These are phyloP conservation scores for Pelecanus crispus DNA, from an alignment of 2,113 vertebrate species.

Conservation along the genomic window DNA sequence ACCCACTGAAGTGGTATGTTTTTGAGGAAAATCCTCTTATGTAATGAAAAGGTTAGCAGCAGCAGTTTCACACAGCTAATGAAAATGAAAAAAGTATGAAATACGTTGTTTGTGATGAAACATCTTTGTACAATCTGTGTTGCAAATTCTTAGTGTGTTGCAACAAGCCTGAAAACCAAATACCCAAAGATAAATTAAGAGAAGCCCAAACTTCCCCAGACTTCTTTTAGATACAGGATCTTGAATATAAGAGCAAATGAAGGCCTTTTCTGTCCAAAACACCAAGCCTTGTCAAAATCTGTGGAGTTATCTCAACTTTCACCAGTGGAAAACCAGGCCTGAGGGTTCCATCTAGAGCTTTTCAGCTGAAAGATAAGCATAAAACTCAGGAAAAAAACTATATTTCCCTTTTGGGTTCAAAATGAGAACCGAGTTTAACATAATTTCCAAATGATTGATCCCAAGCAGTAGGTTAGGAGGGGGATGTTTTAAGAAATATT, in stretches of 20 bases:
- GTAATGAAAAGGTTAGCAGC: not conserved
- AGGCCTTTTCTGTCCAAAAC: not conserved
- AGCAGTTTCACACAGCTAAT: not conserved
- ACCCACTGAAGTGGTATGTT: not conserved
- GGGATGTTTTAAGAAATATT: not conserved
- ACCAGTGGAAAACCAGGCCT: not conserved
- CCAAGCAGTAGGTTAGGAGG: not conserved
- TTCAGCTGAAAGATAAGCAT: not conserved
- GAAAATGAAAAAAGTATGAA: not conserved
- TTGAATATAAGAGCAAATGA: not conserved
- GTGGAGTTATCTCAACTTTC: not conserved
- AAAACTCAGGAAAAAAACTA: not conserved
- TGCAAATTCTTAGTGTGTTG: not conserved
- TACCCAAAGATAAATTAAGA: not conserved
- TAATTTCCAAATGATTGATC: slow-evolving; percentile 25
- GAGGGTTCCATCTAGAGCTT: not conserved
- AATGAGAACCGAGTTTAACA: not conserved
- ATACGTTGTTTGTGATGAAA: not conserved
- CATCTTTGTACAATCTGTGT: not conserved
- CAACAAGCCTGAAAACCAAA: not conserved
- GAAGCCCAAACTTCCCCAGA: not conserved
- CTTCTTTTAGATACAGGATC: not conserved
- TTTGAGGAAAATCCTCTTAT: not conserved
- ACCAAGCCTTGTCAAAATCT: not conserved
- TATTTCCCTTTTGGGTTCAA: not conserved